Conservation (phyloP, 2,797 vertebrate species). For the Sebastes cheni region DNA sequence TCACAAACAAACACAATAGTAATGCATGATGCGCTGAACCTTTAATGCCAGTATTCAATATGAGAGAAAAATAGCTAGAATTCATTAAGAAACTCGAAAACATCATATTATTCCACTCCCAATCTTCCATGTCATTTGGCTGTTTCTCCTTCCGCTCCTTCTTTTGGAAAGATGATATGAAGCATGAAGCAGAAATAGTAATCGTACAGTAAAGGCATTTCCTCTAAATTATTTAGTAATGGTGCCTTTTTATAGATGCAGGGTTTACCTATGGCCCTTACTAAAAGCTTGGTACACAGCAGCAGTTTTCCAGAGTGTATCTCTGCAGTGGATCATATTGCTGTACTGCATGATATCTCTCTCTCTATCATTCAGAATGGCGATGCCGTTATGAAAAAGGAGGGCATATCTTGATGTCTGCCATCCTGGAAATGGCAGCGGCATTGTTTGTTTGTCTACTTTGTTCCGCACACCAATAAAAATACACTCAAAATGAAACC, state of each 20-base stretch:
- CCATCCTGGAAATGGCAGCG: slow-evolving; percentile 54
- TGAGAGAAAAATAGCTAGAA: not conserved
- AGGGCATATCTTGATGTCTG: slow-evolving; percentile 52
- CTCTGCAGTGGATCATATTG: slow-evolving; percentile 65
- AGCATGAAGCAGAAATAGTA: slow-evolving; percentile 64
- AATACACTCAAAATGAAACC: slow-evolving; percentile 76
- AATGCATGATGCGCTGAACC: not conserved
- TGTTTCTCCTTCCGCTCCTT: slow-evolving; percentile 22
- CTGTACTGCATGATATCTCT: slow-evolving; percentile 41
- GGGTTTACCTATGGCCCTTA: slow-evolving; percentile 71
- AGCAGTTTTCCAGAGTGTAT: slow-evolving; percentile 56
- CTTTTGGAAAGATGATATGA: slow-evolving; percentile 53
- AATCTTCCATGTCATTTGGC: slow-evolving; percentile 16
- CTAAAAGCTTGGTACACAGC: slow-evolving; percentile 74
- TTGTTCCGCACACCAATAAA: slow-evolving; percentile 71
- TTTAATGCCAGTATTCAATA: not conserved
- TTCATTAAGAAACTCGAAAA: slow-evolving; percentile 4
- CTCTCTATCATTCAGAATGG: slow-evolving; percentile 46
- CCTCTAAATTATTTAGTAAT: slow-evolving; percentile 75
- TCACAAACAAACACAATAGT: not conserved
- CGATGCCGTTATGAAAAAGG: slow-evolving; percentile 37
- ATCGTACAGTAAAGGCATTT: slow-evolving; percentile 73
- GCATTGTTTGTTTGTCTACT: slow-evolving; percentile 71
- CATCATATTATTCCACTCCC: not conserved
- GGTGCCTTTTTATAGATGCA: slow-evolving; percentile 69